Evolutionary conservation across 2,113 vertebrate species (phyloP).

Genomic region (Ia io): DNA sequence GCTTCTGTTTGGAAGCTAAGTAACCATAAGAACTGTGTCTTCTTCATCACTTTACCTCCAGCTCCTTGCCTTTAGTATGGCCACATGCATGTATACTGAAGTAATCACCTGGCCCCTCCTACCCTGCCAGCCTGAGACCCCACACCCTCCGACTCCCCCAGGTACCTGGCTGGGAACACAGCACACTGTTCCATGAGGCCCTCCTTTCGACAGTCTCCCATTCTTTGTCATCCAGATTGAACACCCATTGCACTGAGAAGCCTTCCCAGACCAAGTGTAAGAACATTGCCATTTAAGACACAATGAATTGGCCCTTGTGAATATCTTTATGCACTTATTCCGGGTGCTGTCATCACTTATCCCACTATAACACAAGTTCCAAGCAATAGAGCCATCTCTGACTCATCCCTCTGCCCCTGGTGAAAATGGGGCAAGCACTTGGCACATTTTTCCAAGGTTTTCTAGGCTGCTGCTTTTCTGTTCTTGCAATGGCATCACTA

Average conservation of each 20-base stretch:
- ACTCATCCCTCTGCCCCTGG: neutral
- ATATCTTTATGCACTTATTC: neutral
- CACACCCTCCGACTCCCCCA: neutral
- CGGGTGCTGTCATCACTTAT: neutral
- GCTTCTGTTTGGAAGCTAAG: neutral
- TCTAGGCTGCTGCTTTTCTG: neutral
- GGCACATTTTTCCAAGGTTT: neutral
- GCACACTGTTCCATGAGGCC: accelerated
- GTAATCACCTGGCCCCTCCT: neutral
- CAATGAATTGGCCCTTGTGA: neutral
- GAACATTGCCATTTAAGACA: neutral
- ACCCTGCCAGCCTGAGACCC: neutral
- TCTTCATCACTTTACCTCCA: neutral
- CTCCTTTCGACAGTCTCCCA: neutral
- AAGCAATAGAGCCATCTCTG: neutral
- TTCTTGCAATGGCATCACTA: neutral
- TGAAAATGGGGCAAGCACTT: neutral
- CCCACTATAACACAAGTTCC: neutral
- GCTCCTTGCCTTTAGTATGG: neutral
- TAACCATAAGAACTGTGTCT: neutral
- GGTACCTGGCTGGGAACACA: neutral
- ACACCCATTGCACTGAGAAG: neutral
- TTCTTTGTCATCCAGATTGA: neutral
- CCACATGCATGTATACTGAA: neutral
- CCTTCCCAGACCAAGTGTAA: neutral